phyloP scores from a whole-genome alignment of 1,140 invertebrate species.

The Caenorhabditis inopinata region DNA sequence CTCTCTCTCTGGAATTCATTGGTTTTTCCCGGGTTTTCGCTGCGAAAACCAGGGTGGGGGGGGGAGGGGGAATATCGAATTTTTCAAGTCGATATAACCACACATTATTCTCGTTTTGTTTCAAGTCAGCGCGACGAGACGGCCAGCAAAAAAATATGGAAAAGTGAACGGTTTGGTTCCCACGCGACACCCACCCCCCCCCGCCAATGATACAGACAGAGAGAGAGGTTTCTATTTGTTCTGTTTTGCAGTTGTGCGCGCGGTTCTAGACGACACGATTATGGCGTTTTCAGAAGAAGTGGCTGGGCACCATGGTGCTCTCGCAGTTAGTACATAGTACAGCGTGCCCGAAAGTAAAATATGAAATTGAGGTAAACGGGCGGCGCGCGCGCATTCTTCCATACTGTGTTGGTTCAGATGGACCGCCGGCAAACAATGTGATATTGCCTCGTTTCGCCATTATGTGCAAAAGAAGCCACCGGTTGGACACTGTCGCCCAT shows the following conservation, averaged over 20 bases:
- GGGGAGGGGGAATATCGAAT: too few species aligned
- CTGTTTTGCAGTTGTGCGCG: too few species aligned
- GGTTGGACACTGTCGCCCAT: background rate
- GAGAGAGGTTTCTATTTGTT: conserved; percentile 23
- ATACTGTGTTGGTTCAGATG: conserved; percentile 22
- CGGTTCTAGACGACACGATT: too few species aligned
- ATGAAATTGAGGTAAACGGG: conserved; percentile 24
- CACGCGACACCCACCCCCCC: background rate
- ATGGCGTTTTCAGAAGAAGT: too few species aligned
- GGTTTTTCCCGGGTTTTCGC: too few species aligned
- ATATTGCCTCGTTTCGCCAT: conserved; percentile 29
- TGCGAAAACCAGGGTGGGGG: too few species aligned
- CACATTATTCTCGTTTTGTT: background rate
- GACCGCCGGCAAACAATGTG: conserved; percentile 23
- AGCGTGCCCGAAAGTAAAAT: too few species aligned
- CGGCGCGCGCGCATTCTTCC: conserved; percentile 12
- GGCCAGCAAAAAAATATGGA: background rate
- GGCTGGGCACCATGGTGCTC: too few species aligned
- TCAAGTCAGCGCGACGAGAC: background rate
- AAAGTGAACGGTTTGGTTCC: conserved; percentile 5
- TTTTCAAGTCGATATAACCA: too few species aligned
- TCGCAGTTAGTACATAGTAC: too few species aligned
- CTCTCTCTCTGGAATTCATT: too few species aligned
- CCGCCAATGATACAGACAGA: background rate
- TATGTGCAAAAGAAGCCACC: conserved; percentile 24